Evolutionary conservation across 1,140 invertebrate species (phyloP).

Genomic region (Scylla paramamosain): DNA sequence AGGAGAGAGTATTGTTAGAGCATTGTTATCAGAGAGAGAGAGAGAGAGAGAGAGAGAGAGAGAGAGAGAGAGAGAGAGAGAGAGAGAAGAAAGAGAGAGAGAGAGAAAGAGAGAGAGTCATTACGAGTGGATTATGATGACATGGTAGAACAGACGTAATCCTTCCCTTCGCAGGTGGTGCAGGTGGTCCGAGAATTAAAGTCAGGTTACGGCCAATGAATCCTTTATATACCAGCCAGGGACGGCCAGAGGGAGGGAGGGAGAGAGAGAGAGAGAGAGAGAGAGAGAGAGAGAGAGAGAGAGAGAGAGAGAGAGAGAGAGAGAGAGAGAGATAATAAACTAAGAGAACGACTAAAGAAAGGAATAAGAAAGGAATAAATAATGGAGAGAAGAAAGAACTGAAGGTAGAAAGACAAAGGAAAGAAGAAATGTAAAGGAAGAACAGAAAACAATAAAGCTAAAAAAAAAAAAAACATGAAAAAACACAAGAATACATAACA

Average conservation of each 20-base stretch:
- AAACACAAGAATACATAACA: too few relatives aligned
- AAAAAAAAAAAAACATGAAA: too few relatives aligned
- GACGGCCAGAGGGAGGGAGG: background rate
- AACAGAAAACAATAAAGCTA: too few relatives aligned
- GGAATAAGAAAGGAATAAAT: too few relatives aligned
- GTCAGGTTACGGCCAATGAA: background rate
- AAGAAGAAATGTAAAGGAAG: too few relatives aligned
- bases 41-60: conserved; percentile 20
- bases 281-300: conserved; percentile 15
- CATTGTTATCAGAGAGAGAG: background rate
- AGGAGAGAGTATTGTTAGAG: background rate
- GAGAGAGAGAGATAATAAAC: background rate
- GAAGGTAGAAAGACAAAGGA: too few relatives aligned
- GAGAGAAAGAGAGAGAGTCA: background rate
- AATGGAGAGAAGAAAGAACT: too few relatives aligned
- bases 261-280: conserved; percentile 20
- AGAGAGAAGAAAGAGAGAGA: conserved; percentile 13
- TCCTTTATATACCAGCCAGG: background rate
- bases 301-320: conserved; percentile 20
- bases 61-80: conserved; percentile 20
- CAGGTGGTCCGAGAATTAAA: background rate
- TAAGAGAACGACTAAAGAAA: too few relatives aligned
- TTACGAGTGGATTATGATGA: background rate
- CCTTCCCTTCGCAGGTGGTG: background rate
- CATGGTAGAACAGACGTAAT: background rate